A percentile compares a stretch with the other conserved stretches of the same genome.
Evolutionary conservation across 2,113 vertebrate genomes (phyloP).

Genomic region (Rutilus rutilus): DNA sequence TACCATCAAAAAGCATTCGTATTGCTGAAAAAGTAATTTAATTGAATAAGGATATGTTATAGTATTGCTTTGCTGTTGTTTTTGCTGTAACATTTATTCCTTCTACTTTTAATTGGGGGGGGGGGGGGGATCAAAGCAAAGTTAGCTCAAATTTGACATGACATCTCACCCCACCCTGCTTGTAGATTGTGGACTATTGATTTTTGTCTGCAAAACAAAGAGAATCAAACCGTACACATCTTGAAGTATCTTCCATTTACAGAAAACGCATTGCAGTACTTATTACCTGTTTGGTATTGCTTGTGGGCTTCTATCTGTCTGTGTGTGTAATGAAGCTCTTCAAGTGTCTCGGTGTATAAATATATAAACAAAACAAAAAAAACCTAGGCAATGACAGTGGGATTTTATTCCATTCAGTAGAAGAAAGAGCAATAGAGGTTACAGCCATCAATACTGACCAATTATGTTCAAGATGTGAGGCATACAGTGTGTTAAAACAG

Average conservation of each 20-base stretch:
- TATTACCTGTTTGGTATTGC: conserved; percentile 16
- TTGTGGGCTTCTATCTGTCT: background rate
- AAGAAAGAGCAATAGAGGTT: background rate
- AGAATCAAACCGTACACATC: background rate
- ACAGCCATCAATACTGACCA: background rate
- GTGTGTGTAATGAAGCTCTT: background rate
- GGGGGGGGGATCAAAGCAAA: background rate
- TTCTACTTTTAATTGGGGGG: background rate
- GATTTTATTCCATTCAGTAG: background rate
- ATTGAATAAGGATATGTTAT: background rate
- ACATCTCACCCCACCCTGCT: background rate
- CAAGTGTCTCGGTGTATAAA: background rate
- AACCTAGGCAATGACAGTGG: background rate
- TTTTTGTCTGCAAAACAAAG: conserved; percentile 15
- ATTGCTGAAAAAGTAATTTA: background rate
- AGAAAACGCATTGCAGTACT: conserved; percentile 8
- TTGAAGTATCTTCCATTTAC: conserved; percentile 21
- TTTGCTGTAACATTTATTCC: background rate
- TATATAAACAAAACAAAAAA: background rate
- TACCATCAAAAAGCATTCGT: background rate
- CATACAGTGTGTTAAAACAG: background rate
- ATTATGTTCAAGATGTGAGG: background rate
- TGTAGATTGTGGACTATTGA: conserved; percentile 24
- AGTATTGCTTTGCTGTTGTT: background rate
- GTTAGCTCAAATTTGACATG: background rate